phyloP scores from a whole-genome alignment of 2,797 vertebrate species.

The Fistularia commersonii region DNA sequence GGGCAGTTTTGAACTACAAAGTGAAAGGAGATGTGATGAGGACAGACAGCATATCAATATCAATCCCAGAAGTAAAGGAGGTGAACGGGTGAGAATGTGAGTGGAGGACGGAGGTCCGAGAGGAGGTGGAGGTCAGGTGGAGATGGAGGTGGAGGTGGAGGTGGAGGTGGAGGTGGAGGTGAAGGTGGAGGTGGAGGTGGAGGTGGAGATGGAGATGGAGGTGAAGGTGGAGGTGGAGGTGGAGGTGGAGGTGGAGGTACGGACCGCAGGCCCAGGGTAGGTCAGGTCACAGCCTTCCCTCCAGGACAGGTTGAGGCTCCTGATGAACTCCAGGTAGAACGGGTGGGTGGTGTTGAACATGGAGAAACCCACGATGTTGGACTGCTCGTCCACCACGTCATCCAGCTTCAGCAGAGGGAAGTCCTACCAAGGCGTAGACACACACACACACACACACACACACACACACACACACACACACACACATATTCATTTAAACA shows the following conservation, averaged over 20 bases:
- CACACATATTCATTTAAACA: conserved; percentile 49
- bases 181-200: conserved; percentile 37
- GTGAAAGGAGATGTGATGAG: conserved; percentile 40
- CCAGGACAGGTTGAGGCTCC: conserved; percentile 94
- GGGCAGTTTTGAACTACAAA: conserved; percentile 31
- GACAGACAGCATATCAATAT: conserved; percentile 63
- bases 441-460: too few relatives aligned
- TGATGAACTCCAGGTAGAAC: conserved; percentile 88
- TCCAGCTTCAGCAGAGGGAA: conserved; percentile 88
- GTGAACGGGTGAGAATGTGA: conserved; percentile 45
- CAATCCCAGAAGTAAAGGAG: conserved; percentile 58
- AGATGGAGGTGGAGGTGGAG: too few relatives aligned
- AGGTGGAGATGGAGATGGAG: neutral
- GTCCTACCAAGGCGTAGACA: conserved; percentile 68
- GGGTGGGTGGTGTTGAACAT: conserved; percentile 91
- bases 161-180: too few relatives aligned
- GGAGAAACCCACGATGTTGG: conserved; percentile 91
- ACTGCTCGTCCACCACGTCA: conserved; percentile 84
- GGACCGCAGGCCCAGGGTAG: conserved; percentile 73
- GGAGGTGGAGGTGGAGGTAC: conserved; percentile 18
- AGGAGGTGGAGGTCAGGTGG: too few relatives aligned
- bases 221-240: too few relatives aligned
- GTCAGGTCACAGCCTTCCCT: conserved; percentile 87
- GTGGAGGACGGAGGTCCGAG: conserved; percentile 23
- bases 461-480: too few relatives aligned